Evolutionary conservation across 2,888 invertebrate species (phyloP).

Genomic region (Caenorhabditis zanzibari): DNA sequence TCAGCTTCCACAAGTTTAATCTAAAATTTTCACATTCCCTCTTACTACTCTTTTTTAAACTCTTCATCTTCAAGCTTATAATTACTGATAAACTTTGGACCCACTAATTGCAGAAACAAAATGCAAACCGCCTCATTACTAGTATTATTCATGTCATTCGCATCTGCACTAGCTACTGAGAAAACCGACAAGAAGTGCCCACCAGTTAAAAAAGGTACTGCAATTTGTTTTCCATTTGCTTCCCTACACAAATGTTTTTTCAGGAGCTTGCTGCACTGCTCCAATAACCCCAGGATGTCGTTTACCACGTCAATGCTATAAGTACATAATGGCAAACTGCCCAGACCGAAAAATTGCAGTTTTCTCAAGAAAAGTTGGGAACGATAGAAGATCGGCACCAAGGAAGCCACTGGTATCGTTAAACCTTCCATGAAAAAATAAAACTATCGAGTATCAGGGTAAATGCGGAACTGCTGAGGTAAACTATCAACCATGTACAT

Average conservation of each 20-base stretch:
- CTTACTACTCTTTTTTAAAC: too few species aligned
- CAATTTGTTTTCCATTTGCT: neutral
- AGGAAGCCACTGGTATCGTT: conserved; percentile 57
- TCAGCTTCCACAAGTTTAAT: conserved; percentile 67
- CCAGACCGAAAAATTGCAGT: conserved; percentile 68
- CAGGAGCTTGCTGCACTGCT: conserved; percentile 68
- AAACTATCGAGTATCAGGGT: conserved; percentile 56
- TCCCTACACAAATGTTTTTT: too few species aligned
- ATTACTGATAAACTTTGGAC: too few species aligned
- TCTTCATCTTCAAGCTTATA: too few species aligned
- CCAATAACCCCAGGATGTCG: conserved; percentile 61
- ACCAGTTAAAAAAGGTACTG: conserved; percentile 55
- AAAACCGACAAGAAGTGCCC: conserved; percentile 52
- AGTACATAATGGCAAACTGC: conserved; percentile 67
- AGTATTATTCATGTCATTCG: conserved; percentile 1
- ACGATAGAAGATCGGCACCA: conserved; percentile 63
- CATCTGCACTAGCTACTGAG: conserved; percentile 16
- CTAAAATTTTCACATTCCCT: too few species aligned
- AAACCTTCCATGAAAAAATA: neutral
- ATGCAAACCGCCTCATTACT: conserved; percentile 6
- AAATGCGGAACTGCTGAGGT: conserved; percentile 81
- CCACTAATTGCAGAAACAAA: too few species aligned
- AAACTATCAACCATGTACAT: conserved; percentile 81
- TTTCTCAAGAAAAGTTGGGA: conserved; percentile 61
- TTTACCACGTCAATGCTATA: conserved; percentile 69